These are phyloP conservation scores for Lepetodrilus schrolli DNA, from an alignment of 2,888 invertebrate species.

Conservation along the genomic window DNA sequence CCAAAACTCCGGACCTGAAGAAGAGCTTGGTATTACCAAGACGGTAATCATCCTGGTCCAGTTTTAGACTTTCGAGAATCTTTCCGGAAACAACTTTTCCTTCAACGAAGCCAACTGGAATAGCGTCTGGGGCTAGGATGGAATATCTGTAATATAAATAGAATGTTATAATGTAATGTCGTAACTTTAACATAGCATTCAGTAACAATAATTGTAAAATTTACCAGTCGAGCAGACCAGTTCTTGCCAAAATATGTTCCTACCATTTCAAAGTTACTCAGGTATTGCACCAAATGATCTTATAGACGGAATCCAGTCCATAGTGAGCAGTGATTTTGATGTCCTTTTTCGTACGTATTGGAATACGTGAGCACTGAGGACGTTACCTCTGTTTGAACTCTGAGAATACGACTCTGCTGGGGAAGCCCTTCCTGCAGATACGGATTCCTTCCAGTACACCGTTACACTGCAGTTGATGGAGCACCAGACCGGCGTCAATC, in stretches of 20 bases:
- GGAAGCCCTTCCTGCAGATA: slow-evolving; percentile 99
- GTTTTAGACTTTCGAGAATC: slow-evolving; percentile 78
- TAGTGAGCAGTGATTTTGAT: neutral
- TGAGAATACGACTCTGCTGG: slow-evolving; percentile 99
- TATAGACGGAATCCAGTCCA: too few species aligned
- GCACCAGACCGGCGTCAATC: slow-evolving; percentile 97
- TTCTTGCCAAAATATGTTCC: too few species aligned
- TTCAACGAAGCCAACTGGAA: slow-evolving; percentile 77
- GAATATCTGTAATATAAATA: slow-evolving; percentile 82
- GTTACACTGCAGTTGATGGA: slow-evolving; percentile 99
- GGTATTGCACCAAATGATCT: too few species aligned
- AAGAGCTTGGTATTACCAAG: slow-evolving; percentile 99
- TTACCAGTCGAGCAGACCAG: too few species aligned
- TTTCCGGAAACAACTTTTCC: slow-evolving; percentile 82
- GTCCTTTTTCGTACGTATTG: too few species aligned
- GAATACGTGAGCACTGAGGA: too few species aligned
- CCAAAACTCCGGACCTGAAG: slow-evolving; percentile 99
- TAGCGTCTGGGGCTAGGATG: slow-evolving; percentile 95
- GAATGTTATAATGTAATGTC: neutral
- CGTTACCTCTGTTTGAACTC: slow-evolving; percentile 98
- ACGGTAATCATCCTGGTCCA: slow-evolving; percentile 96
- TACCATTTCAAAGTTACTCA: too few species aligned
- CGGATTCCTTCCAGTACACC: slow-evolving; percentile 99
- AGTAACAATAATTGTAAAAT: too few species aligned
- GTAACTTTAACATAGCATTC: too few species aligned